phyloP scores from a whole-genome alignment of 2,113 vertebrate genomes.

The Pteronura brasiliensis region DNA sequence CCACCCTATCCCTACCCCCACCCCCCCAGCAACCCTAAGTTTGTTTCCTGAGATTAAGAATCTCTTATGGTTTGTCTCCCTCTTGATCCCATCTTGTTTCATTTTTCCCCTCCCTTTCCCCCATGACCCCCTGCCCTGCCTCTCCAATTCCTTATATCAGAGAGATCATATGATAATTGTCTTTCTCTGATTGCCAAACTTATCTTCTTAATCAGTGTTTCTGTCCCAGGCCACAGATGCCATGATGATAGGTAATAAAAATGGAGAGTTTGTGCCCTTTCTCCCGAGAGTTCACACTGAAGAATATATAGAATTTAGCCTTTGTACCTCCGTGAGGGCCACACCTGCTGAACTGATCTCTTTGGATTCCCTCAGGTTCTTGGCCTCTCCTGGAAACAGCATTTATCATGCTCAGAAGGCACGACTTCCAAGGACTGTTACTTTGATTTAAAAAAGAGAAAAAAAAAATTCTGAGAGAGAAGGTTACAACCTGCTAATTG shows the following conservation, averaged over 20 bases:
- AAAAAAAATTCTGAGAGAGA: not conserved
- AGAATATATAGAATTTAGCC: not conserved
- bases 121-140: no score
- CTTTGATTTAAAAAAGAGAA: not conserved
- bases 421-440: not conserved
- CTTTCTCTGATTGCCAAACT: no score
- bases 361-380: not conserved
- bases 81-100: no score
- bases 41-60: no score
- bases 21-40: no score
- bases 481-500: accelerated
- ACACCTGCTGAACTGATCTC: accelerated
- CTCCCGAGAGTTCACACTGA: not conserved
- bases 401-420: not conserved
- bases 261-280: not conserved
- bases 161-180: no score
- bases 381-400: not conserved
- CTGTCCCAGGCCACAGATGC: accelerated
- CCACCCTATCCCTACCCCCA: no score
- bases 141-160: no score
- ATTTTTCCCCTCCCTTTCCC: no score
- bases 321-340: not conserved
- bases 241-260: not conserved
- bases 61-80: no score
- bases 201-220: not conserved